A percentile compares a stretch with the other conserved stretches of the same genome.
phyloP scores from a whole-genome alignment of 2,113 vertebrate genomes.

The Oenanthe oenanthe region DNA sequence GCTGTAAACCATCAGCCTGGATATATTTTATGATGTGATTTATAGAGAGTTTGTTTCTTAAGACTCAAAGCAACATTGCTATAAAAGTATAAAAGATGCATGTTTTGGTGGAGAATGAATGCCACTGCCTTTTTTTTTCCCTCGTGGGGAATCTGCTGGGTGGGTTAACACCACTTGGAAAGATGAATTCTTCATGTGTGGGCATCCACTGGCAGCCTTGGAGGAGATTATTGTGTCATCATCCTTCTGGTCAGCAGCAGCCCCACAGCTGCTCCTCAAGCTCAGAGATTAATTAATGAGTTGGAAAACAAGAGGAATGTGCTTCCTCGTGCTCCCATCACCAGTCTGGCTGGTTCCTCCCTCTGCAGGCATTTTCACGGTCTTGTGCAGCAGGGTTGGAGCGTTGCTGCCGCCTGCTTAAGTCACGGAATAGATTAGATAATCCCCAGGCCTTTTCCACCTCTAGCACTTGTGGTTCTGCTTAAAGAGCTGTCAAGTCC shows the following conservation, averaged over 20 bases:
- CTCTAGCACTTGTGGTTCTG: slow-evolving; percentile 50
- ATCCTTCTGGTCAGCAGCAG: neutral
- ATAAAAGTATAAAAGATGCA: slow-evolving; percentile 11
- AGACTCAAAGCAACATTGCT: slow-evolving; percentile 23
- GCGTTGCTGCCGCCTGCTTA: neutral
- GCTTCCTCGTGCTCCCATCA: neutral
- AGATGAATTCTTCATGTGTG: slow-evolving; percentile 43
- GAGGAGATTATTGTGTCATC: neutral
- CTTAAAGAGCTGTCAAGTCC: slow-evolving; percentile 50
- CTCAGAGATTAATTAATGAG: neutral
- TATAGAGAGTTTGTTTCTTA: slow-evolving; percentile 50
- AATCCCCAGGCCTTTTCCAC: slow-evolving; percentile 47
- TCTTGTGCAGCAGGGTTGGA: neutral
- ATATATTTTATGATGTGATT: slow-evolving; percentile 63
- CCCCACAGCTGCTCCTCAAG: neutral
- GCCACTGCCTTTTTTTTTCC: neutral
- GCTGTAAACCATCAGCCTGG: slow-evolving; percentile 14
- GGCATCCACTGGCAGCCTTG: neutral
- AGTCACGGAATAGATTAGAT: slow-evolving; percentile 42
- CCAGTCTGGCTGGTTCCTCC: neutral
- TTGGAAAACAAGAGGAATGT: neutral
- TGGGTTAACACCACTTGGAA: neutral
- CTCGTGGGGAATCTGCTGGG: neutral
- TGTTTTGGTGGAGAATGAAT: slow-evolving; percentile 22
- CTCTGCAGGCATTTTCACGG: neutral